phyloP scores from a whole-genome alignment of 2,797 vertebrate species.

The Cirrhinus mrigala region DNA sequence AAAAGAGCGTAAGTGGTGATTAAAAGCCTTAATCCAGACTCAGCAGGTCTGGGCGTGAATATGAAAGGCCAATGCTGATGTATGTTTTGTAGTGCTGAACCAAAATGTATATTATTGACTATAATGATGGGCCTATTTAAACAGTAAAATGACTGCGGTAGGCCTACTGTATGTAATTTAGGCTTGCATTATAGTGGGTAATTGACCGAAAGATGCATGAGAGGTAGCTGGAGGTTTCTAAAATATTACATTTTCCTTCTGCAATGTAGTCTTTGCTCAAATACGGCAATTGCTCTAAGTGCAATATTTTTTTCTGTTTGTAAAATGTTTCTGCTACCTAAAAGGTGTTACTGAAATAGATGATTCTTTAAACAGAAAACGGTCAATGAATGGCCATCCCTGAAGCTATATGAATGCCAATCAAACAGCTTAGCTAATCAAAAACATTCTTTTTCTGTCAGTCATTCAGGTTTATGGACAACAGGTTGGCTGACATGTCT shows the following conservation, averaged over 20 bases:
- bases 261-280: not conserved
- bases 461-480: not conserved
- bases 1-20: constrained; percentile 22
- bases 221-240: constrained; percentile 11
- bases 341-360: not conserved
- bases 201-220: constrained; percentile 4
- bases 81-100: constrained; percentile 5
- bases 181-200: constrained; percentile 10
- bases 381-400: not conserved
- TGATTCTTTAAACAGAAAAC: not conserved
- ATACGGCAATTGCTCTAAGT: not conserved
- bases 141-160: not conserved
- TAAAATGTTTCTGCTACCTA: not conserved
- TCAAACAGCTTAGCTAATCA: not conserved
- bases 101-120: constrained; percentile 1
- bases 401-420: not conserved
- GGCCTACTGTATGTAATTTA: constrained; percentile 10
- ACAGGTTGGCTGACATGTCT: not conserved
- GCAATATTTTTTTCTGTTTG: not conserved
- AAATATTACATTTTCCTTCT: not conserved
- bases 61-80: constrained; percentile 15
- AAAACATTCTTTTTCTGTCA: not conserved
- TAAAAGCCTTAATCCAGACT: constrained; percentile 45
- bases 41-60: constrained; percentile 22
- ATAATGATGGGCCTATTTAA: not conserved